phyloP scores from a whole-genome alignment of 2,888 invertebrate species.

The Drosophila vallismaia region DNA sequence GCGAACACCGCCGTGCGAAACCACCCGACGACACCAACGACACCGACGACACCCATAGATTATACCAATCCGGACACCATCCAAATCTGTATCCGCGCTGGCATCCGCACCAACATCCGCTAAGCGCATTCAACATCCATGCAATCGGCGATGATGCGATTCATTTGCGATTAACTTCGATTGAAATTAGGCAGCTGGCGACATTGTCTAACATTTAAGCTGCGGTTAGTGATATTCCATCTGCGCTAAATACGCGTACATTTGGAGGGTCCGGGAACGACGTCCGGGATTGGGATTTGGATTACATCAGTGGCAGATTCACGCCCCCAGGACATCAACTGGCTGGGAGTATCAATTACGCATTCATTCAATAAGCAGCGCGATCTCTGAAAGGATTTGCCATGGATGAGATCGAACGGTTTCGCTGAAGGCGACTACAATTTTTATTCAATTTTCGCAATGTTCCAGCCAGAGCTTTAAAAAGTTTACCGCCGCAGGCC shows the following conservation, averaged over 20 bases:
- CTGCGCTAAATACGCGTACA: constrained; percentile 16
- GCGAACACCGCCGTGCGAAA: constrained; percentile 22
- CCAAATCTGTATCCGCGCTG: constrained; percentile 14
- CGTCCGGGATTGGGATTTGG: constrained; percentile 14
- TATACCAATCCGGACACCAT: constrained; percentile 20
- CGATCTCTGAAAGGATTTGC: constrained; percentile 53
- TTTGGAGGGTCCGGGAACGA: too few species aligned
- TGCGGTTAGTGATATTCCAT: constrained; percentile 25
- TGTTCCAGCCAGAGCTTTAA: constrained; percentile 54
- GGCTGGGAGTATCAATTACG: constrained; percentile 73
- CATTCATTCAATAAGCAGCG: constrained; percentile 68
- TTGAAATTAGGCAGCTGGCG: constrained; percentile 64
- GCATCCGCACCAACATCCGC: constrained; percentile 20
- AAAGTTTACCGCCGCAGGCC: constrained; percentile 48
- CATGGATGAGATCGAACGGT: constrained; percentile 25
- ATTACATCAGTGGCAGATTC: constrained; percentile 23
- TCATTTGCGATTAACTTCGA: constrained; percentile 69
- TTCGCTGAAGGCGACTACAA: constrained; percentile 54
- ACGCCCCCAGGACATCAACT: constrained; percentile 25
- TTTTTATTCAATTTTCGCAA: constrained; percentile 74
- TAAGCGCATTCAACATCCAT: neutral
- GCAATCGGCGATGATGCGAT: constrained; percentile 38
- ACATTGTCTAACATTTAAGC: constrained; percentile 43
- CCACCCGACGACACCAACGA: constrained; percentile 12
- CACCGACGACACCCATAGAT: constrained; percentile 28